Percentiles rank a stretch among this genome's conserved stretches.
Conservation (phyloP, 2,888 invertebrate genomes). For the Pedicia rivosa region DNA sequence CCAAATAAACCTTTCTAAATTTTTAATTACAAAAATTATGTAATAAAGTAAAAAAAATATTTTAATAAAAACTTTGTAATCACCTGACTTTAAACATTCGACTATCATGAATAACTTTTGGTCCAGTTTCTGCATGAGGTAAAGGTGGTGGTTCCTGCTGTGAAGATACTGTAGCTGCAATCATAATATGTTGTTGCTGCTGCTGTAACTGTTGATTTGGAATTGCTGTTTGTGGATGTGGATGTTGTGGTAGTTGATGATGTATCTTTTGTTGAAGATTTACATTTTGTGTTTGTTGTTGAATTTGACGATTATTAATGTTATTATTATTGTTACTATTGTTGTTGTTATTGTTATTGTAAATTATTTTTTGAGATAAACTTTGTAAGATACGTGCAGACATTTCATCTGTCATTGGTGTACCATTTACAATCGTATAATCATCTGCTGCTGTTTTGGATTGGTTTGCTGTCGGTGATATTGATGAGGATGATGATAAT, state of each 20-base stretch:
- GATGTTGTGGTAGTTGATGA: neutral
- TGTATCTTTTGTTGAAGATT: conserved; percentile 1
- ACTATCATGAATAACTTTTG: too few species aligned
- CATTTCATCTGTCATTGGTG: conserved; percentile 30
- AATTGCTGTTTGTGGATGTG: neutral
- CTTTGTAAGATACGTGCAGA: conserved; percentile 30
- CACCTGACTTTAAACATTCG: too few species aligned
- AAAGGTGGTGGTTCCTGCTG: conserved; percentile 12
- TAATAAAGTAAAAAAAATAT: too few species aligned
- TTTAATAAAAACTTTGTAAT: too few species aligned
- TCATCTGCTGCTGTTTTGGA: conserved; percentile 18
- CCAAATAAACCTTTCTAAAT: too few species aligned
- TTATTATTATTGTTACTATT: conserved; percentile 6
- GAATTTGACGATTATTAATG: conserved; percentile 1
- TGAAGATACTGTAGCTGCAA: neutral
- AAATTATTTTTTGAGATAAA: conserved; percentile 29
- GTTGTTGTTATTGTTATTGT: conserved; percentile 15
- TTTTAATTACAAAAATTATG: too few species aligned
- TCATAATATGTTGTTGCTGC: conserved; percentile 4
- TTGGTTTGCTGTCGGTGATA: conserved; percentile 12
- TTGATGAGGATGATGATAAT: conserved; percentile 9
- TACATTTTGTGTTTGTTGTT: neutral
- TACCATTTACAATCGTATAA: conserved; percentile 30
- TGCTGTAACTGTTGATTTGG: conserved; percentile 3
- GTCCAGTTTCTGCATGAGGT: conserved; percentile 16